A percentile compares a stretch with the other conserved stretches of the same genome.
These are phyloP conservation scores for Carapus acus DNA, from an alignment of 2,797 vertebrate genomes.

Conservation along the genomic window DNA sequence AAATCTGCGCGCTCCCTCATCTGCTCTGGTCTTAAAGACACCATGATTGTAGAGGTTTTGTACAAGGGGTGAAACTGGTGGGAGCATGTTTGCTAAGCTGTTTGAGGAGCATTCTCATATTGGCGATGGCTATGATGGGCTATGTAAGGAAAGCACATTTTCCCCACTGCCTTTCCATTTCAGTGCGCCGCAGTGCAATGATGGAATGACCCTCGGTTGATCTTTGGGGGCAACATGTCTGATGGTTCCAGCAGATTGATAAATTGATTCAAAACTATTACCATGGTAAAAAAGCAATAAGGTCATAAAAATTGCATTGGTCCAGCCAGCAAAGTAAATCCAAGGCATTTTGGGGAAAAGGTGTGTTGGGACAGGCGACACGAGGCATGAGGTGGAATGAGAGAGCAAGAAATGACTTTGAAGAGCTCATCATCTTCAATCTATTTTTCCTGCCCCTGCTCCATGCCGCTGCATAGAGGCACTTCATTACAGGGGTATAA, in stretches of 20 bases:
- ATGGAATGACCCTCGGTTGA: slow-evolving; percentile 99
- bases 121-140: slow-evolving; percentile 50
- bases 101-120: slow-evolving; percentile 75
- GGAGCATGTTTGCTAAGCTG: slow-evolving; percentile 88
- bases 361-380: slow-evolving; percentile 76
- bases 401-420: slow-evolving; percentile 99
- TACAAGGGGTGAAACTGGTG: slow-evolving; percentile 82
- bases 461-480: slow-evolving; percentile 98
- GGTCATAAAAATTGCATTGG: slow-evolving; percentile 99
- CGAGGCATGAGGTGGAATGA: slow-evolving; percentile 95
- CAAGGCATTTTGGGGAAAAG: slow-evolving; percentile 82
- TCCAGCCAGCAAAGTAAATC: slow-evolving; percentile 96
- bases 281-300: slow-evolving; percentile 99
- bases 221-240: slow-evolving; percentile 96
- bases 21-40: slow-evolving; percentile 34
- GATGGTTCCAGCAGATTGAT: slow-evolving; percentile 98
- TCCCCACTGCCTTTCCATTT: slow-evolving; percentile 76
- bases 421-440: slow-evolving; percentile 99
- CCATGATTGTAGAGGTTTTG: slow-evolving; percentile 28
- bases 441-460: slow-evolving; percentile 96
- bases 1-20: slow-evolving; percentile 33
- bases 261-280: slow-evolving; percentile 99
- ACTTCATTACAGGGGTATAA: slow-evolving; percentile 99
- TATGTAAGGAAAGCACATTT: background rate
- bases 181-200: slow-evolving; percentile 88